These are phyloP conservation scores for Paraescarpia echinospica DNA, from an alignment of 1,140 invertebrate genomes.

Conservation along the genomic window DNA sequence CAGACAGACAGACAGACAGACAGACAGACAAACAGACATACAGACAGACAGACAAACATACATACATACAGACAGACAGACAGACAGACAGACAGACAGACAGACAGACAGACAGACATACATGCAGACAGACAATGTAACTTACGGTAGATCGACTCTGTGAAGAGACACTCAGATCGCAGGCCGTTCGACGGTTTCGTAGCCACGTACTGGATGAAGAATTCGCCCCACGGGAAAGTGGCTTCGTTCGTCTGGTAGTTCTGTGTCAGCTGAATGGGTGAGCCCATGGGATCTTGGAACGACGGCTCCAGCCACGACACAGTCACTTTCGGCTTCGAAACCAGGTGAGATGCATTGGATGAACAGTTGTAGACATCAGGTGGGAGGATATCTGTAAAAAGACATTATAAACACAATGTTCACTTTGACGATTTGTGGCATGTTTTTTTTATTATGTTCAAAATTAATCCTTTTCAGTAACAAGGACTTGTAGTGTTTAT, in stretches of 20 bases:
- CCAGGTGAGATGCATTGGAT: neutral
- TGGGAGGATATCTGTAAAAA: neutral
- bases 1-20: too few species aligned
- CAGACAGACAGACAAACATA: too few species aligned
- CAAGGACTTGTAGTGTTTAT: too few species aligned
- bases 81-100: too few species aligned
- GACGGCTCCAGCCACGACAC: conserved; percentile 25
- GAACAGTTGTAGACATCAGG: neutral
- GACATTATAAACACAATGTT: too few species aligned
- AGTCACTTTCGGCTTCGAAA: neutral
- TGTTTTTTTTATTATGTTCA: too few species aligned
- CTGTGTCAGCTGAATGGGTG: conserved; percentile 18
- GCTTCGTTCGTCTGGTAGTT: conserved; percentile 28
- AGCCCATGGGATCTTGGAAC: conserved; percentile 28
- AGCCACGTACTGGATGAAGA: conserved; percentile 30
- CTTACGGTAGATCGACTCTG: conserved; percentile 31
- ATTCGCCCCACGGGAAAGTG: conserved; percentile 33
- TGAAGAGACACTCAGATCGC: conserved; percentile 29
- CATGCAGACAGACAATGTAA: neutral
- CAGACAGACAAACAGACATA: too few species aligned
- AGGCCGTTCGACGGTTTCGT: conserved; percentile 31
- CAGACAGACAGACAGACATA: neutral
- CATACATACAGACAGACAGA: too few species aligned
- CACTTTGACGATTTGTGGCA: too few species aligned
- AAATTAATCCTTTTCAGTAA: too few species aligned